phyloP scores from a whole-genome alignment of 2,888 invertebrate species.

The Eristalis pertinax region DNA sequence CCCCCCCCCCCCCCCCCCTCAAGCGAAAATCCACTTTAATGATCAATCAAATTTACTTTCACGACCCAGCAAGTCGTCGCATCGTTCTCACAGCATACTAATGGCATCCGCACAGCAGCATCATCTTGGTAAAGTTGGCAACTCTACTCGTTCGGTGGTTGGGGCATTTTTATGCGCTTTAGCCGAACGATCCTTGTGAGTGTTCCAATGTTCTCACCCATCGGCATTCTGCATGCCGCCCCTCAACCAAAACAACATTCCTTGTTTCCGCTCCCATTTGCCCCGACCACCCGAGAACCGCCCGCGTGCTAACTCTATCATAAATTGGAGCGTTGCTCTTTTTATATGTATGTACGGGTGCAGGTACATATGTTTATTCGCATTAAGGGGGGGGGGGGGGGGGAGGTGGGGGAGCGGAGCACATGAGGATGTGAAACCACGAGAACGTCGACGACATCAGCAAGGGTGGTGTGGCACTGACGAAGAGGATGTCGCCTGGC shows the following conservation, averaged over 20 bases:
- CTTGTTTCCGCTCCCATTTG: conserved; percentile 39
- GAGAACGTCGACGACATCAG: conserved; percentile 13
- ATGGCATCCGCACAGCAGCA: not conserved
- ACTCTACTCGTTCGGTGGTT: conserved; percentile 31
- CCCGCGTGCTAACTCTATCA: conserved; percentile 15
- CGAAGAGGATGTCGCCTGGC: conserved; percentile 1
- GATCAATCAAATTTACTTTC: not conserved
- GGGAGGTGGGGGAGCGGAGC: not conserved
- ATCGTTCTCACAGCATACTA: not conserved
- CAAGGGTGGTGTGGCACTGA: not conserved
- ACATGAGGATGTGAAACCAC: conserved; percentile 1
- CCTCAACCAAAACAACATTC: conserved; percentile 31
- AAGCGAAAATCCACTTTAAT: too few species aligned
- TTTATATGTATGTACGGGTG: conserved; percentile 7
- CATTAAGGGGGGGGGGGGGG: not conserved
- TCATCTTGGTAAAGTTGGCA: conserved; percentile 33
- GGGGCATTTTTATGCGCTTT: conserved; percentile 61
- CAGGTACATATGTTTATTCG: not conserved
- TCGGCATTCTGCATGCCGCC: conserved; percentile 32
- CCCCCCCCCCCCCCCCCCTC: too few species aligned
- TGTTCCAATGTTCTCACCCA: conserved; percentile 45
- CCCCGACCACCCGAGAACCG: not conserved
- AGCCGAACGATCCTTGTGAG: conserved; percentile 55
- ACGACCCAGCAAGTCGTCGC: not conserved
- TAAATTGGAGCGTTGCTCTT: conserved; percentile 65